Base-by-base conservation (phyloP, 2,888 invertebrate genomes). In the Furcula furcula region DNA sequence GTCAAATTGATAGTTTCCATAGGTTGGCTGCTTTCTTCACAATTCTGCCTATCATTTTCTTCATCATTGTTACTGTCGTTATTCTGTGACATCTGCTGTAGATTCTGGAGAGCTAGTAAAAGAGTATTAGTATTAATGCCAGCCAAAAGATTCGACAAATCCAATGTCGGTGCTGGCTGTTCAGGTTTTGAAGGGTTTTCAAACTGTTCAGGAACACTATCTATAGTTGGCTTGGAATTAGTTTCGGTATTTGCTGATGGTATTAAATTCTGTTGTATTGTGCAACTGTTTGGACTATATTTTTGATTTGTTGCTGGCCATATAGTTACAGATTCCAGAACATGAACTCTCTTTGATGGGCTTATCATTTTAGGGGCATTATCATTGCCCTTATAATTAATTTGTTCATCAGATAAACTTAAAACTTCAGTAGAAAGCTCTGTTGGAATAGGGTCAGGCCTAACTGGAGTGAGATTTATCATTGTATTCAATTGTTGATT, bases 111-210 rank as follows among this genome's bases (percentile, higher is more conserved):
- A 26, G 89, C 89, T 44, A 85, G 46, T 28, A 85, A 41, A 14
- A 89, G 58, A 18, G 79, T 77, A 41, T 81, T 77, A 11, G 89
- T 77, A 44, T 89, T 85, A 35, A 89, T 84, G 13, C 79, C 77
- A 26, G 79, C 59, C 19, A 89, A 54, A 34, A 89, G 52, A 54
- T 69, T 76, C 5, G 80, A 57, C 7, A 87, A 46, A 58, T 87
- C 78, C 11, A 82, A 11, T 45, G 68, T 66, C 5, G 66, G 41
- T 3, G 48, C 19, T 13, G 53, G 21, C 19, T 35, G 15, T 25
- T 38, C 38, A 4, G 35, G 26, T 23, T 43, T 35, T 25, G 13
- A 3, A 27, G 16, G 7, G 21, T 40, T 16, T 21, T 56, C 46
- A 7, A 30, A 19, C 34, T 43, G 34, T 18, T 29, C 29, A 28